phyloP scores from a whole-genome alignment of 2,888 invertebrate species.

The Trachelus troglodyta region DNA sequence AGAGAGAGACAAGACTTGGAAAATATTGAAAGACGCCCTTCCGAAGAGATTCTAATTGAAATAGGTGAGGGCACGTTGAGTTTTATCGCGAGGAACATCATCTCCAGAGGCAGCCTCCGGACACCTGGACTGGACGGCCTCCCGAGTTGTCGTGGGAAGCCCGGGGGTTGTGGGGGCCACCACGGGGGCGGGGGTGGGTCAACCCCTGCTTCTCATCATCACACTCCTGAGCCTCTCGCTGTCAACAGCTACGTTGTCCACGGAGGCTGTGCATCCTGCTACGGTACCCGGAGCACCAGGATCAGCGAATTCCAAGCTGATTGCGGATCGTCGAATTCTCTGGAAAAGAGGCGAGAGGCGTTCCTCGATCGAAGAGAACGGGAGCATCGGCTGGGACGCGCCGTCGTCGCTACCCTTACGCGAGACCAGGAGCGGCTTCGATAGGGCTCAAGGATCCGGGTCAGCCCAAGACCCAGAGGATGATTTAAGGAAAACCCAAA shows the following conservation, averaged over 20 bases:
- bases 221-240: slow-evolving; percentile 47
- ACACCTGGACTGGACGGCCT: slow-evolving; percentile 40
- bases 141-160: slow-evolving; percentile 47
- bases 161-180: slow-evolving; percentile 55
- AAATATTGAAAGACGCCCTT: neutral
- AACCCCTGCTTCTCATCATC: slow-evolving; percentile 60
- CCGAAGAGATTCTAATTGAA: neutral
- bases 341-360: slow-evolving; percentile 4
- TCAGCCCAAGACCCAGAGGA: neutral
- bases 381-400: neutral
- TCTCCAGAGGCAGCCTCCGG: slow-evolving; percentile 23
- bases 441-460: neutral
- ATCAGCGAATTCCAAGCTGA: neutral
- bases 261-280: neutral
- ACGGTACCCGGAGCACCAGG: neutral
- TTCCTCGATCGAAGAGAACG: neutral
- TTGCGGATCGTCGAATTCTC: neutral
- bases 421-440: neutral
- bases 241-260: neutral
- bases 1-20: neutral
- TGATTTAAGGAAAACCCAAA: neutral
- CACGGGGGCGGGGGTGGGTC: slow-evolving; percentile 61
- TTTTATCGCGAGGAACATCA: neutral
- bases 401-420: neutral
- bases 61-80: neutral